Base-by-base conservation (phyloP, 2,888 invertebrate genomes). In the Morpho helenor region DNA sequence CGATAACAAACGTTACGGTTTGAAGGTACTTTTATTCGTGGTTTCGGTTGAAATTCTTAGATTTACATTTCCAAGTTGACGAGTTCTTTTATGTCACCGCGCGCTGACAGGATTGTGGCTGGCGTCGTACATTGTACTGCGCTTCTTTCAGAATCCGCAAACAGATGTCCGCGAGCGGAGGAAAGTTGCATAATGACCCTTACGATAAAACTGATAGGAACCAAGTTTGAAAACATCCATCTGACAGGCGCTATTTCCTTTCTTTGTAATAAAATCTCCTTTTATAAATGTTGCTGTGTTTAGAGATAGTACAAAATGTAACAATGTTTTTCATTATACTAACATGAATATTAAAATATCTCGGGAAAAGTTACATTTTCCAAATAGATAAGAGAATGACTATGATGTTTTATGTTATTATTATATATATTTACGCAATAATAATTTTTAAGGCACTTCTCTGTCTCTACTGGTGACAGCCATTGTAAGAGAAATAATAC, bases 41-140 rank as follows among this genome's bases (percentile, higher is more conserved):
- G 42, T 57, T 51, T 51, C 31, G 49, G 47, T 57, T 40, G 39
- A 59, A 52, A 49, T 56, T 49, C 39, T 57, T 22, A 57, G 49
- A 61, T 59, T 56, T 59, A 61, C 54, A 59, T 61, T 63, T 59
- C 56, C 56, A 52, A 58, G 58, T 63, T 63, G 63, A 63, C 58
- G 56, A 57, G 54, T 59, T 63, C 51, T 63, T 61, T 63, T 59
- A 61, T 61, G 63, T 63, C 61, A 52, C 59, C 63, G 50, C 61
- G 49, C 51, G 63, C 54, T 63, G 63, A 61, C 59, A 61, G 54
- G 63, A 63, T 61, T 61, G 61, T 57, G 61, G 56, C 50, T 59
- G 63, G 54, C 59, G 50, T 60, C 53, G 58, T 57, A 61, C 49
- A 59, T 56, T 60, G 56, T 58, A 40, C 46, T 43, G 61, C 48